Evolutionary conservation across 2,113 vertebrate species (phyloP).

Genomic region (Sinocyclocheilus anophthalmus): DNA sequence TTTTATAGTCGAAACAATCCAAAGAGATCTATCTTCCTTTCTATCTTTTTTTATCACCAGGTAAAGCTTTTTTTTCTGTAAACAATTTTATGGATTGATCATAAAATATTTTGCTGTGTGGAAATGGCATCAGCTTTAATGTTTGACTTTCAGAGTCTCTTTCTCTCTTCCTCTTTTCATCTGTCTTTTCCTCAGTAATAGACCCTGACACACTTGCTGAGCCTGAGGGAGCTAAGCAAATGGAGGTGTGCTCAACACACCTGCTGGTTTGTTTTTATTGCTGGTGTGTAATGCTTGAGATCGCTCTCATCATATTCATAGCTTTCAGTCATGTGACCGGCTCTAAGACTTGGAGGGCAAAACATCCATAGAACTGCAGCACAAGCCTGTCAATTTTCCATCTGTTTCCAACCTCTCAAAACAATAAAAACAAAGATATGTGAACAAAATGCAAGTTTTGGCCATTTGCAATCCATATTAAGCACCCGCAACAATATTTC

Average conservation of each 20-base stretch:
- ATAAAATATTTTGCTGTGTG: neutral
- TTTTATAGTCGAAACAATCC: neutral
- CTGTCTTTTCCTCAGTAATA: conserved; percentile 61
- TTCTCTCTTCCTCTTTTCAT: conserved; percentile 5
- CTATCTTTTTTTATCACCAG: neutral
- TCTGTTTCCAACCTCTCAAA: too few species aligned
- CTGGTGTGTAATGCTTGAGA: conserved; percentile 41
- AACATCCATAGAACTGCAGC: too few species aligned
- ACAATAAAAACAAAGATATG: too few species aligned
- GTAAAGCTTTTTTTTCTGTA: neutral
- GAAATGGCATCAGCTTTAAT: conserved; percentile 19
- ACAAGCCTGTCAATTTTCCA: too few species aligned
- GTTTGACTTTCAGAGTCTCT: conserved; percentile 17
- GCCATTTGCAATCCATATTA: too few species aligned
- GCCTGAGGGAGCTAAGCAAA: conserved; percentile 65
- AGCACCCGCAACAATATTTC: too few species aligned
- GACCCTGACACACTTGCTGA: conserved; percentile 68
- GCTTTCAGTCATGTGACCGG: too few species aligned
- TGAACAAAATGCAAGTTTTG: too few species aligned
- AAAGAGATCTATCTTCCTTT: neutral
- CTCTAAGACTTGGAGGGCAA: neutral
- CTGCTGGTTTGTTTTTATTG: conserved; percentile 54
- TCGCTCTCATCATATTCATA: conserved; percentile 2
- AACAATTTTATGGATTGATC: neutral
- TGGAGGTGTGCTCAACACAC: conserved; percentile 65